Evolutionary conservation across 2,888 invertebrate species (phyloP).

Genomic region (Drosophila affinis): DNA sequence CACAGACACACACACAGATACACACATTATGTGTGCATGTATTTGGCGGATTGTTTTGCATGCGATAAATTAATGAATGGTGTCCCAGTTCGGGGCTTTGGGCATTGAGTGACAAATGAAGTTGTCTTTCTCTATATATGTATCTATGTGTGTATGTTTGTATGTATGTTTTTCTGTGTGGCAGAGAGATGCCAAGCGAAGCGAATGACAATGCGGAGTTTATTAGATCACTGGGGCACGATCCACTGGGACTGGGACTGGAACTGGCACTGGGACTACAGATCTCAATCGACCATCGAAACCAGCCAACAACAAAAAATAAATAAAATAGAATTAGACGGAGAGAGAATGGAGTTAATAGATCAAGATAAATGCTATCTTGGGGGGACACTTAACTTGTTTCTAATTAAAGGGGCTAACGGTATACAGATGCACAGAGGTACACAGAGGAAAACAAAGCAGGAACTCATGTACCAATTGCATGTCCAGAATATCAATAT

Average conservation of each 20-base stretch:
- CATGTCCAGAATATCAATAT: no score
- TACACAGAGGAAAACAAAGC: no score
- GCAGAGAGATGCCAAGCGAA: conserved; percentile 19
- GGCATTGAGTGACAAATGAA: conserved; percentile 59
- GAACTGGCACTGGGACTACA: background rate
- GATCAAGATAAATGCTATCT: conserved; percentile 29
- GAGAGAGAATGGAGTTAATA: conserved; percentile 30
- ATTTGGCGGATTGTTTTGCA: conserved; percentile 60
- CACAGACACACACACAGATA: conserved; percentile 35
- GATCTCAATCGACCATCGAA: conserved; percentile 41
- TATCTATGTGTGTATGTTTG: background rate
- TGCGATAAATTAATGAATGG: conserved; percentile 67
- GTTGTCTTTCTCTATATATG: conserved; percentile 30
- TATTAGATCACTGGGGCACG: conserved; percentile 53
- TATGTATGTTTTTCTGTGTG: background rate
- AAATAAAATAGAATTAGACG: conserved; percentile 16
- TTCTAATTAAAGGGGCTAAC: conserved; percentile 29
- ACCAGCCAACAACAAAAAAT: conserved; percentile 2
- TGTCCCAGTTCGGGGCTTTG: conserved; percentile 55
- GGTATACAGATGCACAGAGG: background rate
- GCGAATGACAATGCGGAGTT: conserved; percentile 47
- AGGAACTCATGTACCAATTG: no score
- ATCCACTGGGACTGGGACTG: background rate
- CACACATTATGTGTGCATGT: conserved; percentile 26
- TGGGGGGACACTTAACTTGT: conserved; percentile 36